phyloP scores from a whole-genome alignment of 2,113 vertebrate genomes.

The Paramisgurnus dabryanus region DNA sequence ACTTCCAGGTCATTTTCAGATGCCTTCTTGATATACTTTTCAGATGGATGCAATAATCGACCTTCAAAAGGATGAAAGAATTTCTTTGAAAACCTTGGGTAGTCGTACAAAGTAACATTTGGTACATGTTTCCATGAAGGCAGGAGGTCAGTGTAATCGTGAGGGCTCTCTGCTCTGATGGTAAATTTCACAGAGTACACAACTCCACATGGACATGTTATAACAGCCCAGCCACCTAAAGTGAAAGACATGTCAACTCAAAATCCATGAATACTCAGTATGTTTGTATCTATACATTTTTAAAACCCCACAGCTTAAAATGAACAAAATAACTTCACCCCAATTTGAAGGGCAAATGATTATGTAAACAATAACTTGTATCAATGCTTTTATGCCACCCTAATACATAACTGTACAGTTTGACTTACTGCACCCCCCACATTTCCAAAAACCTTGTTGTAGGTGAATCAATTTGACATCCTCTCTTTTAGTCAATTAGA shows the following conservation, averaged over 20 bases:
- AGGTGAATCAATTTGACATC: conserved; percentile 8
- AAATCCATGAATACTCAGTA: no score
- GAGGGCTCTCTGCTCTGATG: no score
- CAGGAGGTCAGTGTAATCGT: not conserved
- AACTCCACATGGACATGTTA: not conserved
- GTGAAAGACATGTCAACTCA: not conserved
- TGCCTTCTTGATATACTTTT: not conserved
- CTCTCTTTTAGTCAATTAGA: not conserved
- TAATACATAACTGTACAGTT: no score
- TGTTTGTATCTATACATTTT: no score
- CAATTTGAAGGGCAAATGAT: no score
- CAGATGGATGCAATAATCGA: not conserved
- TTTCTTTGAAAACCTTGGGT: not conserved
- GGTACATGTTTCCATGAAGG: not conserved
- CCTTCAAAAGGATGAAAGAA: not conserved
- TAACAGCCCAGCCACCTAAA: not conserved
- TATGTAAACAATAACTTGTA: no score
- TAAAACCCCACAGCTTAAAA: no score
- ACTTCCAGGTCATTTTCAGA: not conserved
- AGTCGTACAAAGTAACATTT: not conserved
- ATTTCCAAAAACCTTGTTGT: conserved; percentile 24
- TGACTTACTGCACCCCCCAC: conserved; percentile 26
- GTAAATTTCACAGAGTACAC: not conserved
- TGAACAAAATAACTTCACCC: no score
- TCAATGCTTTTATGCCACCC: no score